Evolutionary conservation across 2,888 invertebrate genomes (phyloP), one percentile per base, ranked within the genome.

Genomic region (Sericinus montela): DNA sequence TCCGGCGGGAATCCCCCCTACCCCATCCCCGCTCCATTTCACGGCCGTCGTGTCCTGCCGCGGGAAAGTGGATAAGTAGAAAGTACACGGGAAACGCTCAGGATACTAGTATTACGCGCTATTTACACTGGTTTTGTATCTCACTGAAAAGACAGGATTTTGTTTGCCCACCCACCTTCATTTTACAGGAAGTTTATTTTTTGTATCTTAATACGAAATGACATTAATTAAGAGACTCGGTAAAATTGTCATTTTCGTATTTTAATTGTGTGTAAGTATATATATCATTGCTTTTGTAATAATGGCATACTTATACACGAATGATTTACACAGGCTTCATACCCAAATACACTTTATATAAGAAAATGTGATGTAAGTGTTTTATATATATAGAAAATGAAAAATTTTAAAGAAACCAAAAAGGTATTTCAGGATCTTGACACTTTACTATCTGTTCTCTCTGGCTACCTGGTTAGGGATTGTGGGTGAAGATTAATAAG

Each of bases 1-100:
- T 71, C 85, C 83, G 73, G 64, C 68, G 84, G 82, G 83, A 82
- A 78, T 82, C 70, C 74, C 72, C 72, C 63, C 69, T 81, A 78
- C 82, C 70, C 74, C 72, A 72, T 63, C 69, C 65, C 70, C 67
- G 65, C 19, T 62, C 67, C 69, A 68, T 73, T 75, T 76, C 69
- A 70, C 70, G 62, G 55, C 50, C 57, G 53, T 45, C 52, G 55
- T 56, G 53, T 45, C 52, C 54, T 56, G 56, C 45, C 57, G 55
- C 46, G 55, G 58, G 52, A 57, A 62, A 60, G 61, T 62, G 67
- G 69, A 68, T 69, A 72, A 75, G 63, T 62, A 63, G 62, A 66
- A 62, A 62, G 67, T 67, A 67, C 65, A 65, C 69, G 72, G 72
- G 72, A 72, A 77, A 69, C 64, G 65, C 66, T 72, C 71, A 69